Conservation (phyloP, 1,140 invertebrate species). For the Brachionus rotundiformis region DNA sequence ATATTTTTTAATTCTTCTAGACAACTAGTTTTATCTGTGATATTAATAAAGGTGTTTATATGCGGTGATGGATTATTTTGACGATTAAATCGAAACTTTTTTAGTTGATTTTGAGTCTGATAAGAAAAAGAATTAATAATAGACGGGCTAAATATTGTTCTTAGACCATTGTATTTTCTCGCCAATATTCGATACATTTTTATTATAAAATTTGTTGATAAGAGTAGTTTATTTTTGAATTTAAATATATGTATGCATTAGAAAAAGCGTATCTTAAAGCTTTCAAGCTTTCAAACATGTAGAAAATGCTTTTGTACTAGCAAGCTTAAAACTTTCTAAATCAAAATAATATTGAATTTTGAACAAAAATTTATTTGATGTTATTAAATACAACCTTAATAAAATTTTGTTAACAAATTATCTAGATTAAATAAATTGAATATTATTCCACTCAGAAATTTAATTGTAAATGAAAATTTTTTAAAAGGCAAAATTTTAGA, state of each 20-base stretch:
- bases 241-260: neutral
- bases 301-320: neutral
- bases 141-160: neutral
- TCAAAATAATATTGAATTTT: neutral
- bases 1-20: neutral
- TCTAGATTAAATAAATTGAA: no score
- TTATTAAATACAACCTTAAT: no score
- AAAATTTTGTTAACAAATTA: no score
- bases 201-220: neutral
- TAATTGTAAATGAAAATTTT: no score
- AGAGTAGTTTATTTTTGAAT: neutral
- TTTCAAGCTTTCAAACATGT: neutral
- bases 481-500: no score
- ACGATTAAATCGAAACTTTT: conserved; percentile 11
- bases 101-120: conserved; percentile 23
- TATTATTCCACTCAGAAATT: no score
- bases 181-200: conserved; percentile 22
- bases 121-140: neutral
- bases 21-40: neutral
- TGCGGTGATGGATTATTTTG: neutral
- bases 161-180: neutral
- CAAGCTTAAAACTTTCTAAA: neutral
- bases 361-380: no score
- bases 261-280: neutral
- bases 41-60: neutral